Conservation (phyloP, 2,888 invertebrate species). For the Lasioglossum marginatum region DNA sequence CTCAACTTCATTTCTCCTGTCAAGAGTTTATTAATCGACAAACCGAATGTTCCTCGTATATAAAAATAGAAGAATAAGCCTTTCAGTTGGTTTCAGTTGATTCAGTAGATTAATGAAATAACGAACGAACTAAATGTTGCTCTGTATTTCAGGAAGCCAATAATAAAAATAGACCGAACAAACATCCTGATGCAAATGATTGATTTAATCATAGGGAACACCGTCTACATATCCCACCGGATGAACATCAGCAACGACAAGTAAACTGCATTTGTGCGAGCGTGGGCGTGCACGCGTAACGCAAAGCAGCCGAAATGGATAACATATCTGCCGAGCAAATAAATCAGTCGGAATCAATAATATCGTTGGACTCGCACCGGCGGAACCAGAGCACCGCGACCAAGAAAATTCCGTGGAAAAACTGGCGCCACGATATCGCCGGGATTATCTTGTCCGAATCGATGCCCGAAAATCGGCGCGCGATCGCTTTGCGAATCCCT, state of each 20-base stretch:
- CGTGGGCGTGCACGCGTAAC: background rate
- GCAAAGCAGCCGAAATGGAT: background rate
- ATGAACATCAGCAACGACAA: background rate
- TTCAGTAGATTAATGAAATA: no score
- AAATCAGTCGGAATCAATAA: background rate
- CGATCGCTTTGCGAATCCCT: background rate
- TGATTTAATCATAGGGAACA: background rate
- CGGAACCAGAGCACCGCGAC: background rate
- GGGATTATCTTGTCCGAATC: background rate
- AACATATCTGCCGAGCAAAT: conserved; percentile 1
- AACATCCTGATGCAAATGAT: background rate
- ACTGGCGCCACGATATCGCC: background rate
- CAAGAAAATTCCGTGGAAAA: background rate
- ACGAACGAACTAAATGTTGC: no score
- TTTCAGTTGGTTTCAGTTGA: no score
- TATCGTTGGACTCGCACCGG: background rate
- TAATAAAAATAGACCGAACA: background rate
- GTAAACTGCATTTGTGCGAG: background rate
- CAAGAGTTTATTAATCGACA: no score
- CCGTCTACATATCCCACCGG: background rate
- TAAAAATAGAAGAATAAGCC: no score
- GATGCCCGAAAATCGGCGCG: background rate
- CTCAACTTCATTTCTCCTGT: no score
- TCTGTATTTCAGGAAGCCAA: no score
- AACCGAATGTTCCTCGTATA: no score